Conservation (phyloP, 2,113 vertebrate species). For the Zapus hudsonius region DNA sequence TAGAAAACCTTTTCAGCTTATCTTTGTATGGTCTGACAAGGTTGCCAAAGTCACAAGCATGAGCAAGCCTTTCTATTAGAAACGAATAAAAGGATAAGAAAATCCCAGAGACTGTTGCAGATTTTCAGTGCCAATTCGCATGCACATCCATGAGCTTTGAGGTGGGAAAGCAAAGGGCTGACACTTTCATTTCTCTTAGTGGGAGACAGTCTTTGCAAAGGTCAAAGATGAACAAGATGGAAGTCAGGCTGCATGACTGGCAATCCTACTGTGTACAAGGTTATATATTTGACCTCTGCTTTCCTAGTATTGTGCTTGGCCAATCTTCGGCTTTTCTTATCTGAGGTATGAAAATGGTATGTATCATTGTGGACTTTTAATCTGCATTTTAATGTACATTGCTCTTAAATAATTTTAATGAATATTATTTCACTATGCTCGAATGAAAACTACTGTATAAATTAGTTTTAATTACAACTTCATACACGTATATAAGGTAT, state of each 20-base stretch:
- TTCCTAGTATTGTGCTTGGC: not conserved
- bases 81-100: too few relatives aligned
- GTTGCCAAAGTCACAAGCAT: not conserved
- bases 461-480: not conserved
- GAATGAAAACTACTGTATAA: not conserved
- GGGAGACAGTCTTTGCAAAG: not conserved
- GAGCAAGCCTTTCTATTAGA: not conserved
- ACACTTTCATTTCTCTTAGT: not conserved
- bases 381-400: not conserved
- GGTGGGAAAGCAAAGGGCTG: not conserved
- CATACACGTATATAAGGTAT: not conserved
- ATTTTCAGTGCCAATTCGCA: not conserved
- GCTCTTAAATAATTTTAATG: not conserved
- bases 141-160: too few relatives aligned
- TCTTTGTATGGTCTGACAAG: not conserved
- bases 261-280: not conserved
- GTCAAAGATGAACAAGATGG: not conserved
- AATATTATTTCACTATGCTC: not conserved
- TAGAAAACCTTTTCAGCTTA: not conserved
- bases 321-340: not conserved
- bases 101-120: not conserved
- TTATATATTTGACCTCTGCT: not conserved
- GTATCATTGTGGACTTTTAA: not conserved
- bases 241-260: not conserved
- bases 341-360: not conserved